Base-by-base conservation (phyloP, 2,113 vertebrate genomes). In the Canis aureus region DNA sequence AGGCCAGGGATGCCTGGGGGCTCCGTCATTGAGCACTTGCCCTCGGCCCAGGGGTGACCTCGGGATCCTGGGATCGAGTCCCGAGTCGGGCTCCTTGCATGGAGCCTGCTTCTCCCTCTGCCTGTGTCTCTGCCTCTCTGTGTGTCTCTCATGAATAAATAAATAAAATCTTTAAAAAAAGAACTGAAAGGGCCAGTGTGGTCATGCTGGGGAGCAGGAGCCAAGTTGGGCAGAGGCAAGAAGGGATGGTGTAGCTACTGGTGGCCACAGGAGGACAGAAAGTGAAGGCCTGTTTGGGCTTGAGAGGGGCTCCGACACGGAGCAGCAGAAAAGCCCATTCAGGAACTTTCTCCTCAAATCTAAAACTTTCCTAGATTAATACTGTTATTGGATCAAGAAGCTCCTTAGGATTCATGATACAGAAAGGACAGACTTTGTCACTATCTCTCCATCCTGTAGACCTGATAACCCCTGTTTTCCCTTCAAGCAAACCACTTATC, bases 371-470 rank as follows among this genome's bases (percentile, higher is more conserved):
- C 9, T 71, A 66, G 43, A 78, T 88, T 49, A 8, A 55, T 32
- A 49, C 29, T 69, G 3, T 79, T 83, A 12, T 13, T 84, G 27
- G 74, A 55, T 60, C 59, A 85, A 90, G 69, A 85, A 27, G 19
- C 64, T 76, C 49, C n/a, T 73, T 27, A 59, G 27, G 69, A 87
- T 81, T 73, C 83, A 95, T 17, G 43, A 59, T 55, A 12, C 60
- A 85, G 17, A 92, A 95, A 94, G 74, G 60, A 19, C 11, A 53
- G 85, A 73, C 86, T 32, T 83, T 96, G 64, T 69, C 60, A 96
- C 27, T 59, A 81, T 94, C 64, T 85, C 49, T 94, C 55, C 78
- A 11, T 55, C 27, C 35, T 59, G 3, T 2, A 60, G 16, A 66
- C 43, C 11, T 25, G 25, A 66, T 53, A 66, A 29, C 32, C 12